Percentiles rank a stretch among this genome's conserved stretches.
Conservation (phyloP, 92 coral and sea anemone genomes). For the Bergia puertoricense region DNA sequence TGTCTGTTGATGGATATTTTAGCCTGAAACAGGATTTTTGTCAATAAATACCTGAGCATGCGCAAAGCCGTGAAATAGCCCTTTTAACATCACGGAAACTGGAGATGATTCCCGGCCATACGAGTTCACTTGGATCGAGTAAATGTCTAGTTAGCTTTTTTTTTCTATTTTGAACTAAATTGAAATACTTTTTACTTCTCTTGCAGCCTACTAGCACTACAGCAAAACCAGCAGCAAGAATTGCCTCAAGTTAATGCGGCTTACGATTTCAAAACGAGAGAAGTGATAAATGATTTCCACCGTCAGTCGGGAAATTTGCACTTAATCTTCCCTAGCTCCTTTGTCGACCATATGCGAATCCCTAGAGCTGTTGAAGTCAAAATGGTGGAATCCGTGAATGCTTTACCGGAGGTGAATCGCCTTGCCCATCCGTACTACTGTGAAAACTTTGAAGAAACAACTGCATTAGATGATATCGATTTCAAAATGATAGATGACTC, state of each 20-base stretch:
- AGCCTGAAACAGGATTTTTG: no score
- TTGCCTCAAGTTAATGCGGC: slow-evolving; percentile 8
- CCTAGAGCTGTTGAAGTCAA: slow-evolving; percentile 83
- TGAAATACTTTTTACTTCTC: neutral
- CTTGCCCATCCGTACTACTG: neutral
- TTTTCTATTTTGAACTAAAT: neutral
- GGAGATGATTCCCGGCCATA: no score
- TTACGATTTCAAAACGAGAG: slow-evolving; percentile 57
- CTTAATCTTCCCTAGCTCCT: slow-evolving; percentile 53
- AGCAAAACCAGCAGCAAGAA: slow-evolving; percentile 5
- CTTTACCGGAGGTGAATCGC: slow-evolving; percentile 11
- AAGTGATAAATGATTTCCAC: slow-evolving; percentile 62
- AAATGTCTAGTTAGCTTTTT: neutral
- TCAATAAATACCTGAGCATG: no score
- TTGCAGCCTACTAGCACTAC: neutral
- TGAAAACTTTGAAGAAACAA: neutral
- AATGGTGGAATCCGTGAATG: slow-evolving; percentile 63
- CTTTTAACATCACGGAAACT: no score
- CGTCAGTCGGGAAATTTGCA: slow-evolving; percentile 16
- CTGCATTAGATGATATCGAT: neutral
- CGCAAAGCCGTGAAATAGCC: no score
- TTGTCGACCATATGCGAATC: slow-evolving; percentile 71
- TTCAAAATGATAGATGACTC: neutral
- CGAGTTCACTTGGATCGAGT: no score
- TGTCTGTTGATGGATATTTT: no score